phyloP scores from a whole-genome alignment of 2,888 invertebrate genomes.

The Prosapia bicincta region DNA sequence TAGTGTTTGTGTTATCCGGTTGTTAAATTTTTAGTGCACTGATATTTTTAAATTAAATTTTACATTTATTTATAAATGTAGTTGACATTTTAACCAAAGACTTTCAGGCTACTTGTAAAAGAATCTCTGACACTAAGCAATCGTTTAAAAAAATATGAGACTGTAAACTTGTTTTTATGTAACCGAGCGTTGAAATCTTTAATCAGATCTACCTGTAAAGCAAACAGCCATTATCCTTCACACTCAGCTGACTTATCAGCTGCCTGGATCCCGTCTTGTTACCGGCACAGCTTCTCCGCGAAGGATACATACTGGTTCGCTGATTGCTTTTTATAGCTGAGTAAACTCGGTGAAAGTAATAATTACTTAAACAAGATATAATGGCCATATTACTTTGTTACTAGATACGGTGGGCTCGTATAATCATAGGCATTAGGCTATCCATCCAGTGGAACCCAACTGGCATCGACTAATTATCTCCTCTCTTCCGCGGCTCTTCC shows the following conservation, averaged over 20 bases:
- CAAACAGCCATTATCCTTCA: too few relatives aligned
- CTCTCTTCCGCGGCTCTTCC: not conserved
- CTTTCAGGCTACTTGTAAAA: too few relatives aligned
- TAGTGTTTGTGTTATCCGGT: too few relatives aligned
- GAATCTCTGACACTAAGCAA: too few relatives aligned
- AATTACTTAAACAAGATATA: not conserved
- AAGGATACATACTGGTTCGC: not conserved
- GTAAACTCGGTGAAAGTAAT: not conserved
- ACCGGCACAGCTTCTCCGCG: not conserved
- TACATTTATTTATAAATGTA: too few relatives aligned
- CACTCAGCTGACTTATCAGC: not conserved
- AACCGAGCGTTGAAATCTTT: too few relatives aligned
- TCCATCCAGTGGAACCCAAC: not conserved
- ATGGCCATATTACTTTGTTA: not conserved
- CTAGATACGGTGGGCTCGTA: not conserved
- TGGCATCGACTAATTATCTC: not conserved
- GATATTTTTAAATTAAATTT: too few relatives aligned
- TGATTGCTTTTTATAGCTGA: constrained; percentile 2
- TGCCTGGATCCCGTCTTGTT: not conserved
- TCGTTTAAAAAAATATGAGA: too few relatives aligned
- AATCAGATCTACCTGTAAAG: too few relatives aligned
- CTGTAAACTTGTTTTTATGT: too few relatives aligned
- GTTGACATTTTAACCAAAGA: too few relatives aligned
- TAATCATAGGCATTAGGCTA: not conserved
- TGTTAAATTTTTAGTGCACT: too few relatives aligned